A percentile compares a stretch with the other conserved stretches of the same genome.
phyloP scores from a whole-genome alignment of 1,140 invertebrate genomes.

The Coelopa frigida region DNA sequence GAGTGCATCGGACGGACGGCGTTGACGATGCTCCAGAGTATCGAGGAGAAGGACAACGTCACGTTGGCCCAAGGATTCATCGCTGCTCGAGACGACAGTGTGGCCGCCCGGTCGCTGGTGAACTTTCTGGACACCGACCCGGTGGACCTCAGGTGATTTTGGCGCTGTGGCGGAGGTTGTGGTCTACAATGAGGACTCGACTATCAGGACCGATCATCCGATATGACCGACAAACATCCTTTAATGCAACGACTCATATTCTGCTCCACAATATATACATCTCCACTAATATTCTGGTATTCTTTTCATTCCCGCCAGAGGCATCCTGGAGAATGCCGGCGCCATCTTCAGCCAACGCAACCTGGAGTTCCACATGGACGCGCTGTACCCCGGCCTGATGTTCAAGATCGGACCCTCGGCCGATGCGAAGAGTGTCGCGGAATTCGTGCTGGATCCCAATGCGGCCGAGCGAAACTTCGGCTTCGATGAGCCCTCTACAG shows the following conservation, averaged over 20 bases:
- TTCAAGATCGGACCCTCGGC: slow-evolving; percentile 61
- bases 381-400: slow-evolving; percentile 60
- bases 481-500: slow-evolving; percentile 46
- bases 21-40: slow-evolving; percentile 54
- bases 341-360: slow-evolving; percentile 61
- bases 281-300: background rate
- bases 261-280: background rate
- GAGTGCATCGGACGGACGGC: slow-evolving; percentile 64
- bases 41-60: slow-evolving; percentile 58
- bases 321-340: slow-evolving; percentile 61
- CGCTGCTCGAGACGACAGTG: slow-evolving; percentile 52
- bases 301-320: slow-evolving; percentile 24
- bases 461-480: slow-evolving; percentile 42
- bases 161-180: no score
- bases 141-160: slow-evolving; percentile 57
- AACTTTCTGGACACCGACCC: slow-evolving; percentile 63
- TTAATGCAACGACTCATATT: background rate
- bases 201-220: no score
- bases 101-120: slow-evolving; percentile 44
- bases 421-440: slow-evolving; percentile 56
- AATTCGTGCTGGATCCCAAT: slow-evolving; percentile 61
- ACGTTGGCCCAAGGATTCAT: slow-evolving; percentile 55
- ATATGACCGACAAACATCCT: no score
- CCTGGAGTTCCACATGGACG: slow-evolving; percentile 62
- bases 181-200: no score